A percentile compares a stretch with the other conserved stretches of the same genome.
Evolutionary conservation across 2,113 vertebrate genomes (phyloP).

Genomic region (Plectropomus leopardus): DNA sequence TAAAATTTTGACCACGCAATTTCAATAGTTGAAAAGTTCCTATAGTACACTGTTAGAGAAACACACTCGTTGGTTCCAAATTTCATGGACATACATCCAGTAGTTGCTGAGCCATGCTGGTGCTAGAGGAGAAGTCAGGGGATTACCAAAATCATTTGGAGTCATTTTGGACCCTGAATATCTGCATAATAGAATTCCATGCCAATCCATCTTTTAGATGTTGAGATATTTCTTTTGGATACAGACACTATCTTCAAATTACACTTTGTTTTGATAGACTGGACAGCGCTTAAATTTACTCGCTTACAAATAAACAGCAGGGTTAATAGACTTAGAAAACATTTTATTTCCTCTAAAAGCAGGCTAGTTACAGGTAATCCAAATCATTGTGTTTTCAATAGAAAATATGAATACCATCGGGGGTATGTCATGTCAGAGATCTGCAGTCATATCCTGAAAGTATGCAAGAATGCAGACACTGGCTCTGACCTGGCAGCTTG

Average conservation of each 20-base stretch:
- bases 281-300: not conserved
- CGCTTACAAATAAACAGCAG: not conserved
- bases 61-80: not conserved
- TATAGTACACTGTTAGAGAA: not conserved
- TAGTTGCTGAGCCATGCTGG: too few relatives aligned
- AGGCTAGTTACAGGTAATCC: not conserved
- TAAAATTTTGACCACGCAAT: not conserved
- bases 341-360: not conserved
- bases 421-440: not conserved
- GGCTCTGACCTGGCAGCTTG: not conserved
- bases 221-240: not conserved
- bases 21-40: not conserved
- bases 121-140: not conserved
- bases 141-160: not conserved
- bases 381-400: not conserved
- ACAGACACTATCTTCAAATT: too few relatives aligned
- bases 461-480: constrained; percentile 33
- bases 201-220: too few relatives aligned
- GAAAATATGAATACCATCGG: constrained; percentile 1
- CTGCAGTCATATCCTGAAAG: constrained; percentile 32
- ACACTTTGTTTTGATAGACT: not conserved
- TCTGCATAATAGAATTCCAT: not conserved
- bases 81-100: too few relatives aligned
- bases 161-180: not conserved
- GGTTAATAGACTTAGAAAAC: not conserved